These are phyloP conservation scores for Latheticus oryzae DNA, from an alignment of 2,888 invertebrate genomes.

Conservation along the genomic window DNA sequence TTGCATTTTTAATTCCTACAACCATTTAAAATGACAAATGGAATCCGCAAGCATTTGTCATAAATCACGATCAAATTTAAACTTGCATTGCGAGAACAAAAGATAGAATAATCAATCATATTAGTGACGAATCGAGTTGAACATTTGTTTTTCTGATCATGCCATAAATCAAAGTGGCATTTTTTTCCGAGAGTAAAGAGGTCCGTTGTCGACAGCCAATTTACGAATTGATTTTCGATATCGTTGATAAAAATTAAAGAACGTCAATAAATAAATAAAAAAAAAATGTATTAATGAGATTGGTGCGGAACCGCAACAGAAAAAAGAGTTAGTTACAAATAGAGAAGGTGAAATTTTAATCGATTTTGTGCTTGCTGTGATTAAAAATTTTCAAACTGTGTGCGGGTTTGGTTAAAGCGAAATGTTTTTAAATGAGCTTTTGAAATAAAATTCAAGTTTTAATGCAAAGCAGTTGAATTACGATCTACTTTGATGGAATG, in stretches of 20 bases:
- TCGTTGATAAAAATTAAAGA: neutral
- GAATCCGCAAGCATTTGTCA: slow-evolving; percentile 48
- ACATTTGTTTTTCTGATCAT: slow-evolving; percentile 55
- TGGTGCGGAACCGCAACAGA: no score
- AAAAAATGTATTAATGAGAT: no score
- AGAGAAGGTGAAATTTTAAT: no score
- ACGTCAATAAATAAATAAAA: neutral
- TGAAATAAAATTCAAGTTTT: no score
- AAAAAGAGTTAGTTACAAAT: no score
- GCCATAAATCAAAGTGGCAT: slow-evolving; percentile 49
- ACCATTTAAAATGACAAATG: slow-evolving; percentile 57
- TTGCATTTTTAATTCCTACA: no score
- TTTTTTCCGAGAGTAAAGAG: slow-evolving; percentile 5
- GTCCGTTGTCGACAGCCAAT: slow-evolving; percentile 19
- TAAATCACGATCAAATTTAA: slow-evolving; percentile 55
- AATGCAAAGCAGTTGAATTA: no score
- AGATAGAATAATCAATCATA: slow-evolving; percentile 57
- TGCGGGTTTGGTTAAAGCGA: no score
- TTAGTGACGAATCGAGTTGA: slow-evolving; percentile 55
- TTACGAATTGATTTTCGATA: slow-evolving; percentile 21
- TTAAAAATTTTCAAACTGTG: no score
- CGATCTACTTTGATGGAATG: no score
- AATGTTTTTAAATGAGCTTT: no score
- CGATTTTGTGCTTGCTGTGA: no score
- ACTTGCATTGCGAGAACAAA: slow-evolving; percentile 53